Evolutionary conservation across 2,888 invertebrate species (phyloP), one percentile per base, ranked within the genome.

Genomic region (Polyommatus iphigenia): DNA sequence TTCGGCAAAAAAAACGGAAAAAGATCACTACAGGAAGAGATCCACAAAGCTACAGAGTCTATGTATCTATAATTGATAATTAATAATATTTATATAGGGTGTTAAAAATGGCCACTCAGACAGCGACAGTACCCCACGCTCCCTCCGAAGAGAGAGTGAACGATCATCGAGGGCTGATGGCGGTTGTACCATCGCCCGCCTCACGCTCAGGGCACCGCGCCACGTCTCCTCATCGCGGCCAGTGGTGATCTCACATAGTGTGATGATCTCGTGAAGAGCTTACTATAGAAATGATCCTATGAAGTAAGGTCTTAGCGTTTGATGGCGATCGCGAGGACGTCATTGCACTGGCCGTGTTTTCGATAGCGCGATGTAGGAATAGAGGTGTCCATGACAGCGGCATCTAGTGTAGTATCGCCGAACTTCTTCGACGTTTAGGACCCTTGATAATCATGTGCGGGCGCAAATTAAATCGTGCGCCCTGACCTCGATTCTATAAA

Each of bases 251-350:
- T 84, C 85, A 84, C 83, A 79, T 83, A 80, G 78, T 83, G 85
- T 84, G 85, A 82, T 81, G 82, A 80, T 85, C 83, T 84, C 83
- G 83, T 81, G 85, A 85, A 86, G 85, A 85, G 82, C 85, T 85
- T 84, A 84, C 85, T 85, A 85, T 85, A 85, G 85, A 85, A 85
- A 84, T 85, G 83, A 85, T 85, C 84, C 83, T 83, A 84, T 84
- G 82, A 85, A 83, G 82, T 82, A 83, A 85, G 77, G 82, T 83
- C 84, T 83, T 83, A n/a, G n/a, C n/a, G 77, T 46, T 78, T 3
- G 0, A 0, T 0, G 3, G 8, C 7, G 13, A 50, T 4, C 54
- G 32, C 0, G 20, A 36, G 18, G n/a, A 71, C 0, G 57, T 77
- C 71, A 57, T 71, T 72, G 4, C 32, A 20, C 10, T 46, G 20